A percentile compares a stretch with the other conserved stretches of the same genome.
phyloP scores from a whole-genome alignment of 1,140 invertebrate genomes.

The Drosophila guanche region DNA sequence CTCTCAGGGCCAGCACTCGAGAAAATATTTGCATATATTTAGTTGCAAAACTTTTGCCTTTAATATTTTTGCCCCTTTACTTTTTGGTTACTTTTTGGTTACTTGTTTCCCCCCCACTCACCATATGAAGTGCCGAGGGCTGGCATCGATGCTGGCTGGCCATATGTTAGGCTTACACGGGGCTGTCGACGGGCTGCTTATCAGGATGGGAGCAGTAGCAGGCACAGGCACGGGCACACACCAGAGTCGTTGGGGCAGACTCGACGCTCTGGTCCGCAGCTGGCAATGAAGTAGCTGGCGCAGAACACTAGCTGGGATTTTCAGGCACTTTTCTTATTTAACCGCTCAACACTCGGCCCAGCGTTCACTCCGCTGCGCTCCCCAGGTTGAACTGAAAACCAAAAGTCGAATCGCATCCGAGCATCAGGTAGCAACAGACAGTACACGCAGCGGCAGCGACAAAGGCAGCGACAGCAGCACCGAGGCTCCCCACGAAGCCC shows the following conservation, averaged over 20 bases:
- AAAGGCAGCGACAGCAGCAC: constrained; percentile 17
- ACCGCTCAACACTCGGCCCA: constrained; percentile 74
- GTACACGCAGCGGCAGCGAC: constrained; percentile 20
- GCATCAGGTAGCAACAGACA: constrained; percentile 64
- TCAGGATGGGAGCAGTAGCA: constrained; percentile 28
- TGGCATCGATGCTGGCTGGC: constrained; percentile 64
- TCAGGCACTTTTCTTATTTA: constrained; percentile 80
- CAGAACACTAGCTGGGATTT: constrained; percentile 74
- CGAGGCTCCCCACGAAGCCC: background rate
- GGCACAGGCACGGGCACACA: constrained; percentile 10
- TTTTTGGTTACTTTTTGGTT: too few species aligned
- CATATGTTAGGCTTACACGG: constrained; percentile 66
- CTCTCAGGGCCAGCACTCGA: too few species aligned
- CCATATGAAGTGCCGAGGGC: constrained; percentile 53
- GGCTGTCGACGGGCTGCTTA: constrained; percentile 34
- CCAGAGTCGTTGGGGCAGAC: constrained; percentile 28
- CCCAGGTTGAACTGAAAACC: constrained; percentile 81
- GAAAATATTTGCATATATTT: too few species aligned
- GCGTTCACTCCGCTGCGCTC: constrained; percentile 76
- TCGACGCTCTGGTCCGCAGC: constrained; percentile 46
- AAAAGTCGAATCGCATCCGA: constrained; percentile 25
- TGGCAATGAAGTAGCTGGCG: constrained; percentile 67
- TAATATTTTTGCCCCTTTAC: background rate
- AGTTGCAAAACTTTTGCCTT: constrained; percentile 5
- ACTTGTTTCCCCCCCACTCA: constrained; percentile 14